Evolutionary conservation across 2,888 invertebrate genomes (phyloP), one percentile per base, ranked within the genome.

Genomic region (Caenorhabditis virilis): DNA sequence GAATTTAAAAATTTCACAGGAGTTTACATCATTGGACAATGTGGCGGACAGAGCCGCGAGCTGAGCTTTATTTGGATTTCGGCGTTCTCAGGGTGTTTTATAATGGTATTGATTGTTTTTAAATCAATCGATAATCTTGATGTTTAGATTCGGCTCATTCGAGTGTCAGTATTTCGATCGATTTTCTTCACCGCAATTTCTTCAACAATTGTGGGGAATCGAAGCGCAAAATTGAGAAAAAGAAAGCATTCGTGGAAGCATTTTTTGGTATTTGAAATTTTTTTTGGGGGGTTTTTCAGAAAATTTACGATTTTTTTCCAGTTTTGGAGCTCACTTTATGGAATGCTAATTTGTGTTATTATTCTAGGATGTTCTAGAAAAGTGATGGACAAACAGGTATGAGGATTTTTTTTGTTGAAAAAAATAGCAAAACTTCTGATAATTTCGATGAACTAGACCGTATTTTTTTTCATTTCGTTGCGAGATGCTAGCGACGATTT

Each of bases 21-120:
- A 4, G 50, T 75, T 3, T 75, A 66, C 51, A 50, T 75, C 18
- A 57, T 69, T 5, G 74, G 74, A 16, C 72, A 75, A 49, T 50
- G 61, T 48, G 72, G 69, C 2, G 61, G 45, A 11, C 59, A 72
- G 47, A 45, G 56, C 13, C 56, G 72, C 0, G 62, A 71, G n/a
- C 48, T 70, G 16, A 53, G 60, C 43, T 69, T 67, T 25, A 71
- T 71, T 9, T 75, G 72, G 71, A 46, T 72, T 15, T 41, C 67
- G 0, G 50, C 69, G 2, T 69, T 69, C 20, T 52, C 67, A 0
- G 36, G 66, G 3, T 39, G 64, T 43, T 64, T 67, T 25, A 45
- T 70, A 2, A 47, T 68, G 59, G 72, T 43, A 2, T 46, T 27
- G 27, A 36, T 13, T n/a, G 11, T 16, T 22, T 26, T 26, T 45